A percentile compares a stretch with the other conserved stretches of the same genome.
Conservation (phyloP, 2,113 vertebrate genomes). For the Gnathonemus longibarbis region DNA sequence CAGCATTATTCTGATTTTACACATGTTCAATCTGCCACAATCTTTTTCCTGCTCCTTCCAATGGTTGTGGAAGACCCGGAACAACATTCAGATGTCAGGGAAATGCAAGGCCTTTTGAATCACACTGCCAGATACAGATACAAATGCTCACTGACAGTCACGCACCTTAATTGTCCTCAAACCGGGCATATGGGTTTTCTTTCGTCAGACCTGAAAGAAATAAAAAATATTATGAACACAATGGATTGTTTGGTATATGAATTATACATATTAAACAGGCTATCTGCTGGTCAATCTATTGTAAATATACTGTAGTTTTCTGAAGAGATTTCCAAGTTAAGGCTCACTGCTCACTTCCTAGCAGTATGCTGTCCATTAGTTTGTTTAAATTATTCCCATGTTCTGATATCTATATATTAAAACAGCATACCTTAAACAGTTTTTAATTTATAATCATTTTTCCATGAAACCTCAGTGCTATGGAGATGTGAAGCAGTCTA, state of each 20-base stretch:
- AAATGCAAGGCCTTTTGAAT: background rate
- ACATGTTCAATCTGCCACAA: background rate
- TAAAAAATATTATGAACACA: background rate
- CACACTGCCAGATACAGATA: background rate
- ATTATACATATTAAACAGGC: background rate
- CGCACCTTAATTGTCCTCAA: slow-evolving; percentile 43
- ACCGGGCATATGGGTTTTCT: slow-evolving; percentile 50
- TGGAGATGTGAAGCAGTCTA: background rate
- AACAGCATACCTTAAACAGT: background rate
- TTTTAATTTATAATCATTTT: background rate
- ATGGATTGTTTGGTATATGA: background rate
- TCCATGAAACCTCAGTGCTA: background rate
- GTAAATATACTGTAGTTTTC: background rate
- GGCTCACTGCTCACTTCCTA: background rate
- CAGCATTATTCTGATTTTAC: background rate
- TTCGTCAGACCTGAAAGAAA: slow-evolving; percentile 48
- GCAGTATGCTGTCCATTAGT: background rate
- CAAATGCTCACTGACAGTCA: background rate
- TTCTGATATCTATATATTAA: background rate
- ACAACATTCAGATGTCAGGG: background rate
- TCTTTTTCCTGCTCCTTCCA: background rate
- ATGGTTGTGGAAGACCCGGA: background rate
- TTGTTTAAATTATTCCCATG: background rate
- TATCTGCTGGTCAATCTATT: background rate
- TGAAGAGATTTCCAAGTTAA: background rate